Percentiles rank a stretch among this genome's conserved stretches.
These are phyloP conservation scores for Meriones unguiculatus DNA, from an alignment of 2,113 vertebrate species.

Conservation along the genomic window DNA sequence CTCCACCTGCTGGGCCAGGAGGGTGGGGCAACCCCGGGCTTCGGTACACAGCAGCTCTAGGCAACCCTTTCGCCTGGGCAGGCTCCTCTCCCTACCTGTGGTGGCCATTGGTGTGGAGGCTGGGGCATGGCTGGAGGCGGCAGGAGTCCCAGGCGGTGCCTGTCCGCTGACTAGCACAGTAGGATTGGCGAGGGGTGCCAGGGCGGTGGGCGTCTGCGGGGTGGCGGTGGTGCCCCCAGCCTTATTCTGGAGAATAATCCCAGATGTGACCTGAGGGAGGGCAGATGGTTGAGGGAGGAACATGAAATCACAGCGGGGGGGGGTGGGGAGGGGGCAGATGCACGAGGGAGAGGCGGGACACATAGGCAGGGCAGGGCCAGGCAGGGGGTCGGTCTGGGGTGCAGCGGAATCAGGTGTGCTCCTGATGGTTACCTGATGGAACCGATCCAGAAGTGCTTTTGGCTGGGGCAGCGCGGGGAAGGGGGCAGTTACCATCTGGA, in stretches of 20 bases:
- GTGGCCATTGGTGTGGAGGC: constrained; percentile 81
- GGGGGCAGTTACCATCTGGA: constrained; percentile 91
- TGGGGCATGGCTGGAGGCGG: constrained; percentile 74
- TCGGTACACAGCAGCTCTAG: constrained; percentile 58
- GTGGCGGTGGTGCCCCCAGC: constrained; percentile 4
- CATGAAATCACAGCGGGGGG: background rate
- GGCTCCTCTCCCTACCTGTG: constrained; percentile 64
- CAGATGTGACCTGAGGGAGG: constrained; percentile 90
- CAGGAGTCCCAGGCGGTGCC: constrained; percentile 71
- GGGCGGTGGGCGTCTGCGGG: constrained; percentile 76
- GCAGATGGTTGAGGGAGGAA: constrained; percentile 25
- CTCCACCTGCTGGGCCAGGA: background rate
- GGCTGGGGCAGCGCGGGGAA: constrained; percentile 91
- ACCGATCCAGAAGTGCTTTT: constrained; percentile 93
- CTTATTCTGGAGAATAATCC: constrained; percentile 89
- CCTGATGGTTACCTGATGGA: constrained; percentile 91
- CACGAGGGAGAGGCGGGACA: too few species aligned
- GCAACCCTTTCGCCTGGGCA: background rate
- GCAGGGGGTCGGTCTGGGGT: fast-evolving
- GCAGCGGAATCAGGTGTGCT: background rate
- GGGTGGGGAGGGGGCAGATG: background rate
- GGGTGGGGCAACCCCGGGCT: background rate
- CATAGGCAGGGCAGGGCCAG: background rate
- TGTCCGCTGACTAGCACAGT: constrained; percentile 85
- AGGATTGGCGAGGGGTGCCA: constrained; percentile 80